Conservation (phyloP, 2,888 invertebrate species). For the Megalurothrips usitatus region DNA sequence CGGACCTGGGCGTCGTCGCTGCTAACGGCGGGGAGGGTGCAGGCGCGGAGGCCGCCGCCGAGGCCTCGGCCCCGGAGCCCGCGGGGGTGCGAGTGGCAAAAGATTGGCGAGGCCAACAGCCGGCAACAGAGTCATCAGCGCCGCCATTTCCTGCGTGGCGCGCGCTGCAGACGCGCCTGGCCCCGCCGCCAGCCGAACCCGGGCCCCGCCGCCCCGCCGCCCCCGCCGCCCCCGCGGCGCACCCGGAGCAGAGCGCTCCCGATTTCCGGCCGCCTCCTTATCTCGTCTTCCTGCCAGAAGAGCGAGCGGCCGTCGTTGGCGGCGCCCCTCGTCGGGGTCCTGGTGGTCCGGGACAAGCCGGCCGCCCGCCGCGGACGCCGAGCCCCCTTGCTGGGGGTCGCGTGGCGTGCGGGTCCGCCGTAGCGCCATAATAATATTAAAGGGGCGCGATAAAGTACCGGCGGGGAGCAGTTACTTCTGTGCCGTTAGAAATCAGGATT, state of each 20-base stretch:
- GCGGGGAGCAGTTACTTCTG: neutral
- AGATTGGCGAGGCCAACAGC: neutral
- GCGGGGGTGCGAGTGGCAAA: neutral
- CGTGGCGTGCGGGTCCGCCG: neutral
- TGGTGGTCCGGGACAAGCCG: too few species aligned
- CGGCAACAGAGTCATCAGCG: slow-evolving; percentile 6
- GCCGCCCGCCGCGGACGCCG: too few species aligned
- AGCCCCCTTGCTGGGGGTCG: neutral
- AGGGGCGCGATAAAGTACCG: neutral
- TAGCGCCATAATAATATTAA: slow-evolving; percentile 2
- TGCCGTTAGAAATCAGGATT: slow-evolving; percentile 19
- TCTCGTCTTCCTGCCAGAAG: neutral
- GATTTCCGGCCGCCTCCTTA: slow-evolving; percentile 11
- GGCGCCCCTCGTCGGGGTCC: too few species aligned
- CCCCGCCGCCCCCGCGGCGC: neutral
- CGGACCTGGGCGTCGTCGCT: too few species aligned
- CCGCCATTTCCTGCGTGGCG: neutral
- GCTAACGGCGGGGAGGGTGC: too few species aligned
- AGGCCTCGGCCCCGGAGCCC: too few species aligned
- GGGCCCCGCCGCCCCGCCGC: neutral
- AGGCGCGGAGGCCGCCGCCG: too few species aligned
- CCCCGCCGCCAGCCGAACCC: too few species aligned
- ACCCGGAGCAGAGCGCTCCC: neutral
- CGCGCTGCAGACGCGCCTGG: neutral
- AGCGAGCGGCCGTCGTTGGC: neutral